phyloP scores from a whole-genome alignment of 2,888 invertebrate species.

The Patella pellucida region DNA sequence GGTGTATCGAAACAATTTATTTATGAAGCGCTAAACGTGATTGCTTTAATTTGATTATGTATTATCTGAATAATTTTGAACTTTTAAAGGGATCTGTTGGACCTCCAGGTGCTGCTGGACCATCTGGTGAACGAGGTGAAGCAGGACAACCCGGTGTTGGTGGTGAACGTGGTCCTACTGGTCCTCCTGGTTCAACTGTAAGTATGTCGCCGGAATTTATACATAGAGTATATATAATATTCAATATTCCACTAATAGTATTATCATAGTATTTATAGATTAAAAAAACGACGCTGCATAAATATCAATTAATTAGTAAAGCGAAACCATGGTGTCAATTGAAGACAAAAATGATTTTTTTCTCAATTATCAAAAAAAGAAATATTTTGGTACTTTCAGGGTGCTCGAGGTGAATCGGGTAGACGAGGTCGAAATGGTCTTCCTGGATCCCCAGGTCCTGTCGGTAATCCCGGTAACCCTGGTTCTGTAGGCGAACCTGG shows the following conservation, averaged over 20 bases:
- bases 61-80: background rate
- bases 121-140: conserved; percentile 81
- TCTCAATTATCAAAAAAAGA: background rate
- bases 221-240: no score
- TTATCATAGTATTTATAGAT: no score
- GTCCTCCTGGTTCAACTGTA: conserved; percentile 47
- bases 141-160: conserved; percentile 51
- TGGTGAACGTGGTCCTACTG: conserved; percentile 51
- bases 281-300: no score
- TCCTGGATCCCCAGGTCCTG: conserved; percentile 49
- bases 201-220: conserved; percentile 13
- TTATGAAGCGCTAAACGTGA: no score
- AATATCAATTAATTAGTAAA: no score
- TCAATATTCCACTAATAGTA: no score
- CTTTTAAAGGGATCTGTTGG: conserved; percentile 71
- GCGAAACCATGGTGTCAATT: no score
- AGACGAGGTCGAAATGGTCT: conserved; percentile 28
- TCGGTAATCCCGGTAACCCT: conserved; percentile 52
- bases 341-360: background rate
- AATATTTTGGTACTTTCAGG: background rate
- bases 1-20: no score
- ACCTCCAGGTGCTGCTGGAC: conserved; percentile 77
- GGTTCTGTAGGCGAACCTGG: conserved; percentile 58
- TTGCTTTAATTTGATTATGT: background rate
- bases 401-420: background rate